A percentile compares a stretch with the other conserved stretches of the same genome.
phyloP scores from a whole-genome alignment of 2,113 vertebrate species.

The Phyllostomus hastatus region DNA sequence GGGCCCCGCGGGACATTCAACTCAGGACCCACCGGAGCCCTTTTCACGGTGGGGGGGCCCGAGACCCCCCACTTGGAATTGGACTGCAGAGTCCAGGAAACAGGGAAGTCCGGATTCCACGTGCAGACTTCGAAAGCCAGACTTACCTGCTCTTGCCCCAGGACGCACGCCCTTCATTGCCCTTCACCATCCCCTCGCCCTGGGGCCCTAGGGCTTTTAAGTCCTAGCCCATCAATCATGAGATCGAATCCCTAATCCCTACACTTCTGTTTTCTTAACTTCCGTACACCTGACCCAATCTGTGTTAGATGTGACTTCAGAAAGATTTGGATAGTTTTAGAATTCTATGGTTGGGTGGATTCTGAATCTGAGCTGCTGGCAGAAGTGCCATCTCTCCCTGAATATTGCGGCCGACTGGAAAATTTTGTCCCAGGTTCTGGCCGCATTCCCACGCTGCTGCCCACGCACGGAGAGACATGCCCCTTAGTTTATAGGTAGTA shows the following conservation, averaged over 20 bases:
- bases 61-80: fast-evolving
- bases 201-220: background rate
- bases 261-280: background rate
- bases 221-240: background rate
- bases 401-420: fast-evolving
- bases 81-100: fast-evolving
- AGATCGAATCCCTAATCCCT: background rate
- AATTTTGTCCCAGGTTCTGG: background rate
- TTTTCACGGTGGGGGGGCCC: fast-evolving
- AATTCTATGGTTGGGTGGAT: background rate
- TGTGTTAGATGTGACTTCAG: background rate
- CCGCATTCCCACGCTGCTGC: background rate
- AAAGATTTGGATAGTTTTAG: background rate
- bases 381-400: background rate
- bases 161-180: fast-evolving
- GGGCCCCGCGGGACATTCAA: background rate
- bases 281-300: background rate
- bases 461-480: background rate
- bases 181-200: fast-evolving
- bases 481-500: background rate
- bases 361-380: background rate
- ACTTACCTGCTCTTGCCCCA: fast-evolving
- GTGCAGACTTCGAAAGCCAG: background rate
- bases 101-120: background rate
- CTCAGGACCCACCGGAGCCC: fast-evolving